Evolutionary conservation across 2,797 vertebrate species (phyloP).

Genomic region (Luscinia megarhynchos): DNA sequence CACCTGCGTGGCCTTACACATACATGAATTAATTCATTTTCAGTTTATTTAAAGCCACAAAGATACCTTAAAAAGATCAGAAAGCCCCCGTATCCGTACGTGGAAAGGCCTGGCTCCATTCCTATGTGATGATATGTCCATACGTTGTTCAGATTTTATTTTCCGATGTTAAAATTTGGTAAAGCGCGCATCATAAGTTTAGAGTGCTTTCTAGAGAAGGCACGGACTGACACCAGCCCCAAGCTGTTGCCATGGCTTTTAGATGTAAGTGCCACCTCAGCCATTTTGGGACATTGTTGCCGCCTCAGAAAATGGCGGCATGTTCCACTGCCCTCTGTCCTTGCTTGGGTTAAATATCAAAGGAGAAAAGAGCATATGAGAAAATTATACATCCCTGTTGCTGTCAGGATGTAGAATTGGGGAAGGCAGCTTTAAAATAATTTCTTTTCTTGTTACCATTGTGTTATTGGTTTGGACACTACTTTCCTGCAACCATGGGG

Average conservation of each 20-base stretch:
- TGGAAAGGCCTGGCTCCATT: neutral
- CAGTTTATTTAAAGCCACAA: neutral
- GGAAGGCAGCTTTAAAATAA: neutral
- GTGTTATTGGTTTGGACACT: neutral
- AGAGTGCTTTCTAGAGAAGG: neutral
- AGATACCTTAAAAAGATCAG: neutral
- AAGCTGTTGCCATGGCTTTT: neutral
- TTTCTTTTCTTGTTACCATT: neutral
- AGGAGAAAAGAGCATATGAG: accelerated
- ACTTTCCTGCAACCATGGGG: neutral
- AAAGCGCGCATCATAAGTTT: neutral
- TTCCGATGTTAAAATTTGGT: neutral
- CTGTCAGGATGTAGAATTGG: neutral
- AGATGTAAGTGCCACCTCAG: neutral
- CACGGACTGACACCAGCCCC: neutral
- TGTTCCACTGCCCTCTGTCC: accelerated
- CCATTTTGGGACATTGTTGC: neutral
- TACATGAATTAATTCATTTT: neutral
- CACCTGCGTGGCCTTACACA: neutral
- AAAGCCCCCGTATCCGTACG: accelerated
- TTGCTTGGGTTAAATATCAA: neutral
- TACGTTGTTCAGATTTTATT: neutral
- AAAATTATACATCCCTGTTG: neutral
- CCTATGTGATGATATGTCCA: accelerated
- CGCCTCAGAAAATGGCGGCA: accelerated